Base-by-base conservation (phyloP, 2,113 vertebrate species). In the Saguinus midas region DNA sequence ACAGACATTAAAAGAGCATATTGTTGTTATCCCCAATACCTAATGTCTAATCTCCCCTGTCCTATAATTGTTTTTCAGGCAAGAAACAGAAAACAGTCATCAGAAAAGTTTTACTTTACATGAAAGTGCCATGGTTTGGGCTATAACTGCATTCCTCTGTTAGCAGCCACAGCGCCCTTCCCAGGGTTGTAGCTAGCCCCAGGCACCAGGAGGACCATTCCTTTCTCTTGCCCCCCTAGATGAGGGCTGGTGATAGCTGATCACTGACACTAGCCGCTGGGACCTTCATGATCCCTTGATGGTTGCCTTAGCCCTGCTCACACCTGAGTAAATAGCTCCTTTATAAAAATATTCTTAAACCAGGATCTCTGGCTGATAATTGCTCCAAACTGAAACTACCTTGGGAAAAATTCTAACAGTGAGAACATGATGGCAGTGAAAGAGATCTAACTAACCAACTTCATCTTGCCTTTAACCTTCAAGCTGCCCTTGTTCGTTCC, bases 1-100 rank as follows among this genome's bases (percentile, higher is more conserved):
- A 95, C 12, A 96, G 96, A 73, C 80, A n/a, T 95, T 92, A 95
- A 95, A 94, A 97, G 95, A 27, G 52, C 95, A 66, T 50, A 78
- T 16, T 32, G 43, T 48, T 58, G 45, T n/a, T 96, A 35, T 87
- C 97, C 97, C 92, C 91, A 96, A 88, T 95, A 82, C 66, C 93
- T 64, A 88, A 91, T 73, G 76, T 93, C 82, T 97, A 70, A 80
- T 72, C 43, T 64, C 76, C 78, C 13, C 90, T 95, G 94, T 92
- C 89, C 43, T 73, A 21, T 35, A 93, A 80, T 21, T 82, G 23
- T 2, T 0, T 68, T 93, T 97, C 37, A 88, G 93, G 95, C 70
- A 98, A 87, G 55, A 79, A 66, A 90, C 25, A 93, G 86, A 79
- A 95, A 81, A 85, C 21, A 52, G 40, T 52, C 58, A 29, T 17